A percentile compares a stretch with the other conserved stretches of the same genome.
Conservation (phyloP, 2,113 vertebrate genomes). For the Pogonocichla stellata region DNA sequence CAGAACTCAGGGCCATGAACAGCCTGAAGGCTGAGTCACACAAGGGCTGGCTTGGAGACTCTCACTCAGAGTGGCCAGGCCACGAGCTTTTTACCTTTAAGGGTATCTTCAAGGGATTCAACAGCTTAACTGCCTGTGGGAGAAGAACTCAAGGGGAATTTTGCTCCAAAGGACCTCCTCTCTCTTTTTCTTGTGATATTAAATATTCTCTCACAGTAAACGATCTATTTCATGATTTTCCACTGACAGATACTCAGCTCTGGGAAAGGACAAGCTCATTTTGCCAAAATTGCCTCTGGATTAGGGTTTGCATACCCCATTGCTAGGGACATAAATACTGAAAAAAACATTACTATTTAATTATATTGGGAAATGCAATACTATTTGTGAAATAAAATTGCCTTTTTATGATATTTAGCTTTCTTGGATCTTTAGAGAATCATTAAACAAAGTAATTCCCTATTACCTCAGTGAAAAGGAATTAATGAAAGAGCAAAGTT, state of each 20-base stretch:
- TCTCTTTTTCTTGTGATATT: neutral
- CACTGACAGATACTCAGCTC: neutral
- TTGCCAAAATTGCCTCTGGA: constrained; percentile 7
- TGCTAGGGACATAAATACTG: neutral
- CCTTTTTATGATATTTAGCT: neutral
- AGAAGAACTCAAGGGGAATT: neutral
- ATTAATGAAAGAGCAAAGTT: constrained; percentile 49
- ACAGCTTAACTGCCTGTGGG: neutral
- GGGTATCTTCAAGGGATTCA: neutral
- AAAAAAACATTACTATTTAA: constrained; percentile 44
- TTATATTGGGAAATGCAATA: neutral
- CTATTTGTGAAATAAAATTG: constrained; percentile 40
- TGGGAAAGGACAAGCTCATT: constrained; percentile 8
- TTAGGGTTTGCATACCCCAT: neutral
- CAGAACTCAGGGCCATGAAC: neutral
- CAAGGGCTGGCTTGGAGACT: accelerated
- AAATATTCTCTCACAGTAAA: neutral
- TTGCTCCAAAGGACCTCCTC: neutral
- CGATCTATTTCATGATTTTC: neutral
- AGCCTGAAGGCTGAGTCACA: neutral
- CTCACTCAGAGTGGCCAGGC: neutral
- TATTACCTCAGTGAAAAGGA: constrained; percentile 22
- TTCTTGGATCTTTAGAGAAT: constrained; percentile 28
- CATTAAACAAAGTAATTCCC: constrained; percentile 44
- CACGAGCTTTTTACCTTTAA: neutral